phyloP scores from a whole-genome alignment of 2,888 invertebrate genomes.

The Ectemnius continuus region DNA sequence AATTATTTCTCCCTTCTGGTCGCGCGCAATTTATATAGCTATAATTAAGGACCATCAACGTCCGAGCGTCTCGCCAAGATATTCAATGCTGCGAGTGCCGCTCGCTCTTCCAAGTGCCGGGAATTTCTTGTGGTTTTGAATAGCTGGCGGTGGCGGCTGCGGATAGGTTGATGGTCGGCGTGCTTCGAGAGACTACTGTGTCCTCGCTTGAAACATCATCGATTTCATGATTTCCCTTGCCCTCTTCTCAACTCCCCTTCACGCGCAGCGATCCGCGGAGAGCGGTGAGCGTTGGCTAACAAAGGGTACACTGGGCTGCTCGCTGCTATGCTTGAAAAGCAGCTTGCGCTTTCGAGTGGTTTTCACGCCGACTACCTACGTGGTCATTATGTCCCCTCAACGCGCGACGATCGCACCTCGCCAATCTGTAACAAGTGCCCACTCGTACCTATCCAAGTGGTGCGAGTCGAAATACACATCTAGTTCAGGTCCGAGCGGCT shows the following conservation, averaged over 20 bases:
- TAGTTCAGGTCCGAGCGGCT: background rate
- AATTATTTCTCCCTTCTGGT: background rate
- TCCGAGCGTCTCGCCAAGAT: background rate
- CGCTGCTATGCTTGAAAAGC: background rate
- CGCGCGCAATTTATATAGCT: background rate
- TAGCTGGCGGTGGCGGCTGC: too few species aligned
- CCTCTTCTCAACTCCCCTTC: constrained; percentile 12
- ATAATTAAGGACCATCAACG: too few species aligned
- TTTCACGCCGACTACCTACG: constrained; percentile 21
- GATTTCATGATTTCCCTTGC: constrained; percentile 28
- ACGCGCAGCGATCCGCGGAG: constrained; percentile 4
- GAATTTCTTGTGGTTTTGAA: too few species aligned
- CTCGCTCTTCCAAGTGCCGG: too few species aligned
- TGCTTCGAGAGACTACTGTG: constrained; percentile 10
- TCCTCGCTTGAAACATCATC: constrained; percentile 16
- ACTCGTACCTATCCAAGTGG: background rate
- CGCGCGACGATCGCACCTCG: constrained; percentile 9
- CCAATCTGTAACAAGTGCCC: constrained; percentile 9
- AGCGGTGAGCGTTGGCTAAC: constrained; percentile 1
- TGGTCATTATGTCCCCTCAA: background rate
- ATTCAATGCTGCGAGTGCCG: background rate
- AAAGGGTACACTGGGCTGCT: constrained; percentile 14
- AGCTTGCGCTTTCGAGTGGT: constrained; percentile 25
- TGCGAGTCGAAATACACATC: background rate
- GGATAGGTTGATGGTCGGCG: background rate